Evolutionary conservation across 2,797 vertebrate species (phyloP).

Genomic region (Sciurus vulgaris): DNA sequence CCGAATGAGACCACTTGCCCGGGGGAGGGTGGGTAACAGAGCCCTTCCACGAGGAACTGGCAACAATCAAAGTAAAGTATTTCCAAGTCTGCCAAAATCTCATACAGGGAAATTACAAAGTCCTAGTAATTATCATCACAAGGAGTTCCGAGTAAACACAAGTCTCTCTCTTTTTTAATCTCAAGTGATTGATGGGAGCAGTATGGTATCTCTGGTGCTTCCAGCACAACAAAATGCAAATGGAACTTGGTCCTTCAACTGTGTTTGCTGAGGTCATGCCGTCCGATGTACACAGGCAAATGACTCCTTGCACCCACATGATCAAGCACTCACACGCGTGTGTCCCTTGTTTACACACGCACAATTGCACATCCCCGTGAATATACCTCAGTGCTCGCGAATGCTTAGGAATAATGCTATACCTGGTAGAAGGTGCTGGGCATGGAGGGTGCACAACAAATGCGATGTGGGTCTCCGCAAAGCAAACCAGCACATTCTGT

Average conservation of each 20-base stretch:
- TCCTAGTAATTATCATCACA: neutral
- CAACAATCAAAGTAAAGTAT: neutral
- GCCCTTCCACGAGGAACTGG: neutral
- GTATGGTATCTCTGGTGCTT: neutral
- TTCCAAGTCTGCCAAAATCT: neutral
- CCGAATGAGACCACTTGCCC: neutral
- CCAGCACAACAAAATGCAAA: neutral
- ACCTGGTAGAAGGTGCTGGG: neutral
- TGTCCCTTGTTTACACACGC: neutral
- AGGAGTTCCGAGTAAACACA: neutral
- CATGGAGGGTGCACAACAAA: neutral
- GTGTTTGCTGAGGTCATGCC: neutral
- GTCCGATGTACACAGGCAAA: neutral
- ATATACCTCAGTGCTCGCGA: neutral
- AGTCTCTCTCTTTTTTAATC: neutral
- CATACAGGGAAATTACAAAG: neutral
- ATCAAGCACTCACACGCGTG: accelerated
- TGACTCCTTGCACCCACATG: neutral
- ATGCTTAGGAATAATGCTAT: neutral
- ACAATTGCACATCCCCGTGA: neutral
- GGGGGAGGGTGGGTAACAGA: neutral
- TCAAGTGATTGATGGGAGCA: neutral
- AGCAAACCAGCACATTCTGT: neutral
- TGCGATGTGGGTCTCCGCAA: neutral
- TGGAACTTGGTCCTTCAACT: neutral